Evolutionary conservation across 2,797 vertebrate species (phyloP).

Genomic region (Gadopsis bispinosus): DNA sequence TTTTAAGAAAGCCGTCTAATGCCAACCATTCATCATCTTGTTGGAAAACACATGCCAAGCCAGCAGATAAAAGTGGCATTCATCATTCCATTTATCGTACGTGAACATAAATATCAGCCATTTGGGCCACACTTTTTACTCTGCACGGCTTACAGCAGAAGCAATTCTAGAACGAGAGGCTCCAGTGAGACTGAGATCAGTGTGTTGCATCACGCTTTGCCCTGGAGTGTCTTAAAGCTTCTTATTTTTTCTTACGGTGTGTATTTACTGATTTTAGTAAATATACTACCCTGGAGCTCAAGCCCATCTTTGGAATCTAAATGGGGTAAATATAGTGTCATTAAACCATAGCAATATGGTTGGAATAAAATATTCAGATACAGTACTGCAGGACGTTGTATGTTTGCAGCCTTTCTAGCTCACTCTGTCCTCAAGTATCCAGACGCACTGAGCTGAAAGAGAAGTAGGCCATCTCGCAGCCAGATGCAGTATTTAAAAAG

Average conservation of each 20-base stretch:
- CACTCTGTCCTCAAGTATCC: neutral
- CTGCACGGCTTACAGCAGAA: conserved; percentile 31
- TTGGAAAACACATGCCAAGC: conserved; percentile 68
- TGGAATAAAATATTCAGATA: neutral
- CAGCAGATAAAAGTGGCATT: conserved; percentile 73
- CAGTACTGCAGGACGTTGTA: neutral
- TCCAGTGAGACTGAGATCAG: conserved; percentile 57
- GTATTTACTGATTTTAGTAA: conserved; percentile 26
- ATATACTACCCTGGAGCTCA: conserved; percentile 4
- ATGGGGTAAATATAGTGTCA: neutral
- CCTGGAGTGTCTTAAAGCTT: conserved; percentile 22
- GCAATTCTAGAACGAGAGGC: conserved; percentile 55
- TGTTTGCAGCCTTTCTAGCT: neutral
- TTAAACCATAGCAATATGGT: neutral
- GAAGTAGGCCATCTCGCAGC: conserved; percentile 45
- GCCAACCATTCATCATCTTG: conserved; percentile 73
- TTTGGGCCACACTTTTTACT: conserved; percentile 51
- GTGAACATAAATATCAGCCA: conserved; percentile 73
- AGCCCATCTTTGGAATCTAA: conserved; percentile 10
- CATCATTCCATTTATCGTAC: conserved; percentile 74
- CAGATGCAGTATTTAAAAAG: conserved; percentile 40
- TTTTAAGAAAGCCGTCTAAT: conserved; percentile 78
- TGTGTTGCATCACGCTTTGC: conserved; percentile 10
- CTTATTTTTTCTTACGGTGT: neutral
- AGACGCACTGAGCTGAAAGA: conserved; percentile 1